phyloP scores from a whole-genome alignment of 2,113 vertebrate genomes.

The Polypterus senegalus region DNA sequence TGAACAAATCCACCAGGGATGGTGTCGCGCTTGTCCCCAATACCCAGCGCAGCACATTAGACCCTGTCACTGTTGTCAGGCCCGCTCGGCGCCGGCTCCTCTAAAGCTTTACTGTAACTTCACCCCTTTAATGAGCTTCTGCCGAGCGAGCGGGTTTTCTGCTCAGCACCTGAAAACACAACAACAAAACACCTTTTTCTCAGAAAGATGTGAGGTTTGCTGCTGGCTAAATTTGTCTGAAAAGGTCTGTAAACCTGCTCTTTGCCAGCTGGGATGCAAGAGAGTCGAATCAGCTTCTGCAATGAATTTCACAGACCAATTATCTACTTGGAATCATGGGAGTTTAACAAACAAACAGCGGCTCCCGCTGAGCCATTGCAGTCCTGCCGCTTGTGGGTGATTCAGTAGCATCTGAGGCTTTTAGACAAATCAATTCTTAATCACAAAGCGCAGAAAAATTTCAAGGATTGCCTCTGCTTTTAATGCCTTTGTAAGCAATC shows the following conservation, averaged over 20 bases:
- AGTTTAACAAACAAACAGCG: slow-evolving; percentile 92
- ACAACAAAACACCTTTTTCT: slow-evolving; percentile 69
- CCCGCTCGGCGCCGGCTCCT: slow-evolving; percentile 54
- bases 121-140: slow-evolving; percentile 72
- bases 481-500: slow-evolving; percentile 64
- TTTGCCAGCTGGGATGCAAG: slow-evolving; percentile 73
- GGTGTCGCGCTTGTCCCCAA: slow-evolving; percentile 63
- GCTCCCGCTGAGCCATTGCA: slow-evolving; percentile 74
- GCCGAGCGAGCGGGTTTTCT: slow-evolving; percentile 57
- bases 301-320: slow-evolving; percentile 88
- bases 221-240: slow-evolving; percentile 76
- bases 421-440: slow-evolving; percentile 82
- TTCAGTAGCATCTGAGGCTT: slow-evolving; percentile 75
- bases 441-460: slow-evolving; percentile 74
- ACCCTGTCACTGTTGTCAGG: slow-evolving; percentile 82
- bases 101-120: slow-evolving; percentile 73
- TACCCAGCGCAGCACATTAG: slow-evolving; percentile 75
- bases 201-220: slow-evolving; percentile 71
- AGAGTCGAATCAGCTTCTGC: slow-evolving; percentile 74
- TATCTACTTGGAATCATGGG: slow-evolving; percentile 93
- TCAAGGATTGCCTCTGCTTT: slow-evolving; percentile 65
- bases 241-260: slow-evolving; percentile 68
- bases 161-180: slow-evolving; percentile 70
- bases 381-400: slow-evolving; percentile 67
- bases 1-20: slow-evolving; percentile 80